Evolutionary conservation across 2,888 invertebrate species (phyloP), one percentile per base, ranked within the genome.

Genomic region (Lepidocyrtoides sp.): DNA sequence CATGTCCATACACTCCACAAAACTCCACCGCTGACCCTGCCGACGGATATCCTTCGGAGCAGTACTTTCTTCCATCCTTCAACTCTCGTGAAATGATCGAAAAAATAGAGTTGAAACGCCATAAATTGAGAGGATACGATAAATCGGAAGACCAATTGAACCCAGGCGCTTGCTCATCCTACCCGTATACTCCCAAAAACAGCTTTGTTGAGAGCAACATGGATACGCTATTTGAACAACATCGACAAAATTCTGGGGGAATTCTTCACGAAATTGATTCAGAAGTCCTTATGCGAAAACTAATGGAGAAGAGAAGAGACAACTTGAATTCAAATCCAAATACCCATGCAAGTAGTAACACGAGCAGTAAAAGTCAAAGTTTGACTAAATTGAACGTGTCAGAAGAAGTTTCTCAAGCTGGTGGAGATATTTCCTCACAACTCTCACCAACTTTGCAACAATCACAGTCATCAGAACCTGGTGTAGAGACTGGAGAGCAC

Each of bases 81-180:
- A 95, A 95, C 93, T 95, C 94, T 77, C 95, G 95, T 1, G 95
- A 95, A 92, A 95, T 95, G 95, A 95, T 95, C 79, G 94, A 95
- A 88, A 95, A 95, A 89, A 95, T 95, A n/a, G 95, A 95, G 75
- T 94, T 94, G 44, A 95, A 95, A 91, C 95, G 95, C 77, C 95
- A 95, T 5, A 94, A 95, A 26, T 93, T 95, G 23, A 93, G 94
- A 14, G 94, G 94, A n/a, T 94, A 94, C 81, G 94, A 94, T 36
- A 93, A 93, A 63, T 84, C 91, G n/a, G 94, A 94, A 66, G 94
- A 94, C 75, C 93, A 92, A 8, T 88, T 93, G 0, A 94, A 93
- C 77, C 95, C 95, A 2, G 92, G 84, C 4, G 79, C 91, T 23
- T 92, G 92, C 82, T 93, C 93, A 8, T 93, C 93, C 0, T 94